phyloP scores from a whole-genome alignment of 2,888 invertebrate genomes.

The Acanthosepion lycidas region DNA sequence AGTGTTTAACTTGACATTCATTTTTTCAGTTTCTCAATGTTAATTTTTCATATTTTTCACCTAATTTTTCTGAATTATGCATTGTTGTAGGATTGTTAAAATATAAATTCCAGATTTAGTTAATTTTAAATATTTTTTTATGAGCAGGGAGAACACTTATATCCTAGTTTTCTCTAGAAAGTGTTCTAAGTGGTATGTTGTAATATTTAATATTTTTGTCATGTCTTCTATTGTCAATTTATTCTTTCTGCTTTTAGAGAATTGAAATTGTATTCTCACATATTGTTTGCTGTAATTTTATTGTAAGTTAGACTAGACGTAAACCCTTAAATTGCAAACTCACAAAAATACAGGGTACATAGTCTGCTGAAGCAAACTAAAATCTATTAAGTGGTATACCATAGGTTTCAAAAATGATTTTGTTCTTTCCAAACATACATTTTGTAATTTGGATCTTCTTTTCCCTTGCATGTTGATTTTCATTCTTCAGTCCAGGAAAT shows the following conservation, averaged over 20 bases:
- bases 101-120: not conserved
- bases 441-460: too few relatives aligned
- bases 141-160: conserved; percentile 24
- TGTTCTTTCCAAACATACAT: too few relatives aligned
- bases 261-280: conserved; percentile 45
- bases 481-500: too few relatives aligned
- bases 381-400: too few relatives aligned
- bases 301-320: not conserved
- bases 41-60: not conserved
- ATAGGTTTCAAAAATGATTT: too few relatives aligned
- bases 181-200: not conserved
- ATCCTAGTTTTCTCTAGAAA: conserved; percentile 1
- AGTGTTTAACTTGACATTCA: not conserved
- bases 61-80: not conserved
- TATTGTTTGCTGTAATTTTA: not conserved
- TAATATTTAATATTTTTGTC: not conserved
- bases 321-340: conserved; percentile 15
- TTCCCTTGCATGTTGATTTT: too few relatives aligned
- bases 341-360: not conserved
- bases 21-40: conserved; percentile 24
- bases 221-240: conserved; percentile 24
- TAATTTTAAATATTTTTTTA: not conserved
- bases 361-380: not conserved
- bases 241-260: conserved; percentile 36
- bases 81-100: not conserved